Evolutionary conservation across 2,888 invertebrate genomes (phyloP).

Genomic region (Noctua janthe): DNA sequence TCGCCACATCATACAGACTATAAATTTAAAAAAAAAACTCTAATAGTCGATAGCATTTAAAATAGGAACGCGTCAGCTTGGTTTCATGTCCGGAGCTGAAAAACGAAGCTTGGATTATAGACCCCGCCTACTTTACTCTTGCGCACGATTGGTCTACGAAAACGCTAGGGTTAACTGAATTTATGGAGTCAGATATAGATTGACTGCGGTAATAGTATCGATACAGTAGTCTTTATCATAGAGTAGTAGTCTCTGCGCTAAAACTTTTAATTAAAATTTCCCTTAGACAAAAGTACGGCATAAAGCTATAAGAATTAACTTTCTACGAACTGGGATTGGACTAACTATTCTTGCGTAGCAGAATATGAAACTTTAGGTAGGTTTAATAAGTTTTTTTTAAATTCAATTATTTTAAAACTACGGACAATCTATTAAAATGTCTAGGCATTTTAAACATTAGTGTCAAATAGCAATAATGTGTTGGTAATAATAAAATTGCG

Average conservation of each 20-base stretch:
- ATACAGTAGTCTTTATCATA: constrained; percentile 40
- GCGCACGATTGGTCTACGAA: constrained; percentile 19
- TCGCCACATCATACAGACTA: constrained; percentile 24
- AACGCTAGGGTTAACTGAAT: background rate
- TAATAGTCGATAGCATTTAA: constrained; percentile 31
- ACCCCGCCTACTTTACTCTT: constrained; percentile 7
- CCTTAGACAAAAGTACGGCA: constrained; percentile 59
- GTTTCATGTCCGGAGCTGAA: constrained; percentile 12
- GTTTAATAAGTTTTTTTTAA: constrained; percentile 49
- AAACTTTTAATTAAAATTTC: constrained; percentile 44
- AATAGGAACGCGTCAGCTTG: constrained; percentile 44
- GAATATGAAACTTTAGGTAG: constrained; percentile 64
- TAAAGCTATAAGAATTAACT: constrained; percentile 62
- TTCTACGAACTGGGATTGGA: constrained; percentile 63
- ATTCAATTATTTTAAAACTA: constrained; percentile 59
- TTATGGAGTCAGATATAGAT: constrained; percentile 30
- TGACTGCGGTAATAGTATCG: constrained; percentile 18
- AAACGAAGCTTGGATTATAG: constrained; percentile 22
- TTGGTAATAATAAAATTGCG: constrained; percentile 46
- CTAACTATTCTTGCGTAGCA: constrained; percentile 66
- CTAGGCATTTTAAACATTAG: constrained; percentile 55
- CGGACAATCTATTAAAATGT: constrained; percentile 59
- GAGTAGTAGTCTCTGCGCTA: constrained; percentile 33
- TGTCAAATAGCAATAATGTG: constrained; percentile 31
- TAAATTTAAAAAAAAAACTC: constrained; percentile 32